Evolutionary conservation across 2,888 invertebrate genomes (phyloP).

Genomic region (Xylota segnis): DNA sequence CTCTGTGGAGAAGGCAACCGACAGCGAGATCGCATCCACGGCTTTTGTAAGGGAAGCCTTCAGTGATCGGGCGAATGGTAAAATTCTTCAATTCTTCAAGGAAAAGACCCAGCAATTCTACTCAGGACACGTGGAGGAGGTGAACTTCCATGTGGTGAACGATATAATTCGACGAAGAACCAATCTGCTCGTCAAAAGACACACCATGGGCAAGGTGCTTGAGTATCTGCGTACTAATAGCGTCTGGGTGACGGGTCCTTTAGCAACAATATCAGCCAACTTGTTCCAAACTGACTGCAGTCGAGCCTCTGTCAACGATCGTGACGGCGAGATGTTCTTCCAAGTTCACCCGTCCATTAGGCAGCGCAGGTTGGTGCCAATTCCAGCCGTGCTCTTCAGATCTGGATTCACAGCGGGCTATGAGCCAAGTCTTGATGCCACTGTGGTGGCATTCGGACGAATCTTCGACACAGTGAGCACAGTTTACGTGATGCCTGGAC

Average conservation of each 20-base stretch:
- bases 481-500: slow-evolving; percentile 93
- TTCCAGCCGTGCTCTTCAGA: slow-evolving; percentile 92
- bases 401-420: slow-evolving; percentile 93
- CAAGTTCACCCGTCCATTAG: slow-evolving; percentile 92
- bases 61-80: slow-evolving; percentile 92
- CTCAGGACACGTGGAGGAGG: slow-evolving; percentile 93
- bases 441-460: slow-evolving; percentile 91
- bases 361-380: slow-evolving; percentile 91
- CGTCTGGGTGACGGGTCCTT: slow-evolving; percentile 90
- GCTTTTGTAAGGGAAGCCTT: slow-evolving; percentile 93
- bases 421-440: slow-evolving; percentile 93
- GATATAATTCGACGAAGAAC: slow-evolving; percentile 93
- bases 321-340: slow-evolving; percentile 94
- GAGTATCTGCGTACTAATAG: slow-evolving; percentile 91
- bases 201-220: slow-evolving; percentile 90
- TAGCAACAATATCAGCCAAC: slow-evolving; percentile 93
- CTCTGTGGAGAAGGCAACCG: slow-evolving; percentile 88
- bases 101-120: slow-evolving; percentile 95
- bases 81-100: slow-evolving; percentile 93
- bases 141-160: slow-evolving; percentile 92
- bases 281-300: slow-evolving; percentile 94
- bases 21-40: slow-evolving; percentile 91
- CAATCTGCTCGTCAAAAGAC: slow-evolving; percentile 91
- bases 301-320: slow-evolving; percentile 89
- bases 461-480: slow-evolving; percentile 90